Evolutionary conservation across 2,888 invertebrate genomes (phyloP), one percentile per base, ranked within the genome.

Genomic region (Agrochola lota): DNA sequence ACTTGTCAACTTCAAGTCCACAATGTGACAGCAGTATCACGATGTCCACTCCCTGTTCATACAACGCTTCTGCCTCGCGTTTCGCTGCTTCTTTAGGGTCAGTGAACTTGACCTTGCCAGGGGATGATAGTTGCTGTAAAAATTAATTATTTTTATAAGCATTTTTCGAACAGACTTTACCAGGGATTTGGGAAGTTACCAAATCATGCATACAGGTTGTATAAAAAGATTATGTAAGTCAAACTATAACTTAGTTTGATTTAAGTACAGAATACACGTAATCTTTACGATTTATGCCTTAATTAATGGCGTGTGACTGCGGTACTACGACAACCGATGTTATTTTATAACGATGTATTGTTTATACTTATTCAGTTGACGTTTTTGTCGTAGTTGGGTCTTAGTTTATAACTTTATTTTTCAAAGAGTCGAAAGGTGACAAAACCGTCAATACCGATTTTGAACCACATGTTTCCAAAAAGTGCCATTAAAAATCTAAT

Each of bases 21-120:
- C 98, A 98, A 91, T 99, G 99, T 0, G 99, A 98, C 20, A 99
- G 94, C 0, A 98, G 98, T 72, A 99, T 97, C 78, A 99, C 98
- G 66, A 98, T 98, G 84, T 98, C 97, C 4, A 98, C 97, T 0
- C 98, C 98, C 87, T 97, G 94, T 23, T 96, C 94, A 23, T 95
- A 96, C 43, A 98, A 90, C 68, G 95, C 94, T 78, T 96, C 91
- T 0, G 98, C 98, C 94, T 98, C 98, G 5, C 96, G 94, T 71
- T 96, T 97, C 3, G 98, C 97, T 4, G 98, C 97, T 74, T 96
- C 97, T 15, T 97, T 96, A 84, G 98, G 98, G 89, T 98, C 97
- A 1, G 97, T 95, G 90, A 98, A 98, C 79, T 94, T 96, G 20
- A 98, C 95, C 6, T 97, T 97, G 26, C 97, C 98, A 0, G 98